Percentiles rank a stretch among this genome's conserved stretches.
phyloP scores from a whole-genome alignment of 2,888 invertebrate species.

The Maniola hyperantus region DNA sequence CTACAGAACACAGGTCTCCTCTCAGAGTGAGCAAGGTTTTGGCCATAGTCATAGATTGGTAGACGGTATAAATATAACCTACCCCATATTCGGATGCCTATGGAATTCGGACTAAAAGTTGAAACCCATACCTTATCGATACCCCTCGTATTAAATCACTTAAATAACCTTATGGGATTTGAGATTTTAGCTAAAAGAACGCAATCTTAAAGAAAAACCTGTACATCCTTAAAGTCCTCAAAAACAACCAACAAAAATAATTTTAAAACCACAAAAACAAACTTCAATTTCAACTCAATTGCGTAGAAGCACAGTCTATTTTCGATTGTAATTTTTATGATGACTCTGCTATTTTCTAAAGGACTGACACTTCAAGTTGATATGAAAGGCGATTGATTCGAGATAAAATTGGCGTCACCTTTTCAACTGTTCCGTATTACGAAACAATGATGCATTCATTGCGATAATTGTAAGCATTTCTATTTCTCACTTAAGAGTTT shows the following conservation, averaged over 20 bases:
- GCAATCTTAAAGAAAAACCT: background rate
- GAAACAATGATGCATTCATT: background rate
- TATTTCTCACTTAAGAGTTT: too few relatives aligned
- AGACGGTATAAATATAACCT: too few relatives aligned
- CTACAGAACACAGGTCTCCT: too few relatives aligned
- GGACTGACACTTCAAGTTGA: conserved; percentile 23
- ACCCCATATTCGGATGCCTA: too few relatives aligned
- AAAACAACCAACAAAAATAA: background rate
- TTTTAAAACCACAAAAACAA: background rate
- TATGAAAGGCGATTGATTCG: conserved; percentile 49
- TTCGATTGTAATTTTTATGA: conserved; percentile 8
- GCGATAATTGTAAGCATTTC: background rate
- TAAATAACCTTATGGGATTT: too few relatives aligned
- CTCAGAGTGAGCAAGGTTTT: too few relatives aligned
- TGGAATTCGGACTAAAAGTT: too few relatives aligned
- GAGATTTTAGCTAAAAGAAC: background rate
- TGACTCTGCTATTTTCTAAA: conserved; percentile 21
- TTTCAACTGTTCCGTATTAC: conserved; percentile 40
- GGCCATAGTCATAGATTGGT: too few relatives aligned
- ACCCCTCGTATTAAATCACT: too few relatives aligned
- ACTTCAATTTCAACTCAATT: background rate
- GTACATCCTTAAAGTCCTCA: background rate
- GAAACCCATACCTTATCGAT: too few relatives aligned
- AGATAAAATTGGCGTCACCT: conserved; percentile 61
- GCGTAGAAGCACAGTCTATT: conserved; percentile 1